Evolutionary conservation across 2,113 vertebrate genomes (phyloP), one percentile per base, ranked within the genome.

Genomic region (Addax nasomaculatus): DNA sequence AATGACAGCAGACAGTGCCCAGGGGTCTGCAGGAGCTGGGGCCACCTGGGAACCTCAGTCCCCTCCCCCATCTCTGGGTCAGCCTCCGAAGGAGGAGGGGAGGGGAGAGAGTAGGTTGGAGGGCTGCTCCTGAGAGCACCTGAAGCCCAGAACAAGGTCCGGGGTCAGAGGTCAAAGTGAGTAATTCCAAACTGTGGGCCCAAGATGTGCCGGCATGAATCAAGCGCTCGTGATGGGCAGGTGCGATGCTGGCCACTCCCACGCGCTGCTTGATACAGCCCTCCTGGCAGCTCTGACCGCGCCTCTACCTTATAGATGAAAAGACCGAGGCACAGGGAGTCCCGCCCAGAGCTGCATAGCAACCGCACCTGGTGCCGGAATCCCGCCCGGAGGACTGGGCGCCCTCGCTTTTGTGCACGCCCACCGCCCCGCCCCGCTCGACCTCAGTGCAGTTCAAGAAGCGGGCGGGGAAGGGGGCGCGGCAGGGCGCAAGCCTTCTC

Each of bases 371-470:
- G 21, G 73, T 62, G 70, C 45, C 25, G 80, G 30, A 78, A 64
- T 19, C 17, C 49, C 21, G 7, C 3, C 47, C 9, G 4, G 3
- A 5, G 21, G 8, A 43, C 43, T 43, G 57, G 23, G 39, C 1
- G 17, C n/a, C 36, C 39, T 36, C 2, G 3, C 67, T 30, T 39
- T 19, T 2, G 36, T 3, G 14, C 43, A 53, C 23, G 15, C 43
- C 67, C 57, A 33, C 12, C 33, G 16, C 19, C 55, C 11, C 2
- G 9, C 7, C 7, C 17, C 12, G 39, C 23, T 43, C 3, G 0
- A 33, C 7, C 0, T 19, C 23, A 13, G 15, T 7, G 45, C 25
- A 0, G 21, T 36, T 13, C 70, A 1, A 16, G 57, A 7, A 16
- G 19, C 19, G 9, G 30, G 5, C 23, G 39, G 23, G 70, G 67